Percentiles rank a stretch among this genome's conserved stretches.
These are phyloP conservation scores for Gastracanthus pulcherrimus DNA, from an alignment of 2,888 invertebrate species.

Conservation along the genomic window DNA sequence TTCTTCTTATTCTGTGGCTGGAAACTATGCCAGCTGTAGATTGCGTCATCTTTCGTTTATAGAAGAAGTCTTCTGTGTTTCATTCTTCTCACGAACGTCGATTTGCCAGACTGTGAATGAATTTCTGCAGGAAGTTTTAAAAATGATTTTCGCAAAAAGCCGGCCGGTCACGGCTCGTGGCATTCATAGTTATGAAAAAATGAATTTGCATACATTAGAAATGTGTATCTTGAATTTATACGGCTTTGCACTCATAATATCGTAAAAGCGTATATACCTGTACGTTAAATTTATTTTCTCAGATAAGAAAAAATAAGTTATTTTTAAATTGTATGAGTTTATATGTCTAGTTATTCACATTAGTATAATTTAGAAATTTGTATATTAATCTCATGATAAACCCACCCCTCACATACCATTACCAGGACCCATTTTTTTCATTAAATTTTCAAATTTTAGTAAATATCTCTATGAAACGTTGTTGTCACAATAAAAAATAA, in stretches of 20 bases:
- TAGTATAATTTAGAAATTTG: too few relatives aligned
- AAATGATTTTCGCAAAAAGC: not conserved
- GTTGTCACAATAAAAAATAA: too few relatives aligned
- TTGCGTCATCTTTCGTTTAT: conserved; percentile 32
- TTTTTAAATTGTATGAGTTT: too few relatives aligned
- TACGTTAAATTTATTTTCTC: too few relatives aligned
- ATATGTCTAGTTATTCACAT: too few relatives aligned
- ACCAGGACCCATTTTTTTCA: too few relatives aligned
- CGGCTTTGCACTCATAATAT: not conserved
- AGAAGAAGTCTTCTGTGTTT: not conserved
- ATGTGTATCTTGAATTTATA: not conserved
- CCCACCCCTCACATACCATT: too few relatives aligned
- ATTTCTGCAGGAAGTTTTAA: conserved; percentile 16
- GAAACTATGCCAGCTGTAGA: conserved; percentile 20
- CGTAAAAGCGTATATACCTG: not conserved
- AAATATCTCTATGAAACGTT: too few relatives aligned
- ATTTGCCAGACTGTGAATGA: conserved; percentile 8
- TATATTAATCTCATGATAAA: too few relatives aligned
- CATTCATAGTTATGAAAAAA: not conserved
- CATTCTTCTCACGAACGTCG: conserved; percentile 12
- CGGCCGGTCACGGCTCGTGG: not conserved
- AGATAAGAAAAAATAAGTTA: too few relatives aligned
- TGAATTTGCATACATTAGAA: not conserved
- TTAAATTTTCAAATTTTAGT: too few relatives aligned
- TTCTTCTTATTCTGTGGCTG: not conserved